Evolutionary conservation across 1,140 invertebrate species (phyloP), one percentile per base, ranked within the genome.

Genomic region (Drosophila orosa): DNA sequence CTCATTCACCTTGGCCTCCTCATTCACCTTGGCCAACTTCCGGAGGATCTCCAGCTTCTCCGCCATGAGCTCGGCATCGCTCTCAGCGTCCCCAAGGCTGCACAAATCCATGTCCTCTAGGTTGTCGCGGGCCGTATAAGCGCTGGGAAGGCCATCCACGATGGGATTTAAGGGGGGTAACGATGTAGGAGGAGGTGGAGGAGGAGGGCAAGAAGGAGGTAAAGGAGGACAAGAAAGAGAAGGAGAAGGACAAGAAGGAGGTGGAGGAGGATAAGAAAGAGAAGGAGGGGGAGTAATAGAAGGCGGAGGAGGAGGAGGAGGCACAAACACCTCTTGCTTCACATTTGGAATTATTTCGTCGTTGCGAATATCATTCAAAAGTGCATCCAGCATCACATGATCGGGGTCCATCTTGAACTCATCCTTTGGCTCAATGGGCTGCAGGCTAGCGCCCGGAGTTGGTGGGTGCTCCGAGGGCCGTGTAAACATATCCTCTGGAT

Each of bases 101-200:
- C 61, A 68, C n/a, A 68, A 17, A 54, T 68, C 45, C 65, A 68
- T 66, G 5, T 66, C 61, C 5, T 68, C 45, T 3, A 66, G 22
- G 13, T 19, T 50, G 0, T 65, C 27, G 3, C 61, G 31, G 0
- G 12, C 19, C n/a, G 35, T 31, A 25, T 33, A 68, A 7, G 47
- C 15, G 22, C 60, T 65, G 1, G 61, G 59, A 50, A 67, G 17
- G n/a, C 59, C 59, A 25, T 62, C 33, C 13, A 12, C 13, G 27
- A 2, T 12, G 12, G 12, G 3, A 2, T 4, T 52, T 0, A 13
- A 5, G 17, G 48, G 17, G 7, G 17, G 48, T 31, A 19, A 8
- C 22, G 17, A 8, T 1, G 29, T 9, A 13, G 24, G 9, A 25
- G 13, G n/a, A 17, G 37, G n/a, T 17, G 40, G 19, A 13, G 40